Evolutionary conservation across 1,140 invertebrate species (phyloP), one percentile per base, ranked within the genome.

Genomic region (Bursaphelenchus mucronatus): DNA sequence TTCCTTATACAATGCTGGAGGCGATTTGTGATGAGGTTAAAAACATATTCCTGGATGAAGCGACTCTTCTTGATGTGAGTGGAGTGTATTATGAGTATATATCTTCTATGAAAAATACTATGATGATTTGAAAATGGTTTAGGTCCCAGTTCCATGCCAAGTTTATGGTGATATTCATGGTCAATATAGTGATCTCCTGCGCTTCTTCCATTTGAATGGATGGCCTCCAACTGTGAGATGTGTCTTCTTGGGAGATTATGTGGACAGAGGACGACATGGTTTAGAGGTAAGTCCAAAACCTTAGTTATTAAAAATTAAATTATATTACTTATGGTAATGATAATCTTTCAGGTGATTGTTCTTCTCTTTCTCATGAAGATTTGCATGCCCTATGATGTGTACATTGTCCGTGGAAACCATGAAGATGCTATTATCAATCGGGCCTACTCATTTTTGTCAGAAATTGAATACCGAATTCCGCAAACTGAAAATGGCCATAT

Each of bases 121-220:
- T 39, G 2, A 56, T 5, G 15, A n/a, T 8, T 21, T 55, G 15
- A 8, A 8, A 1, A 3, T 39, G 3, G 4, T 52, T 39, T 9
- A 53, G 19, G 19, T 66, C 39, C 57, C 65, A 5, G 21, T 65
- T n/a, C 63, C 65, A 15, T 39, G 66, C 10, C 10, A 10, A 39
- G 53, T 66, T 50, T 66, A 55, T 30, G 83, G 83, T 61, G 83
- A 84, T 64, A 83, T 84, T 61, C 83, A 84, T 62, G 83, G 83
- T 41, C 83, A 84, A 67, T 84, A 83, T 67, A 81, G 78, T 69
- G 83, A 84, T 64, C 71, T 84, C 19, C 68, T 84, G 46, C 70
- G 83, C 21, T 67, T 83, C 61, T 83, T 84, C 76, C 83, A 84
- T 66, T 82, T 66, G 7, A 65, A 65, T 21, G 65, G 65, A 56